These are phyloP conservation scores for Hemicordylus capensis DNA, from an alignment of 2,113 vertebrate genomes.

Conservation along the genomic window DNA sequence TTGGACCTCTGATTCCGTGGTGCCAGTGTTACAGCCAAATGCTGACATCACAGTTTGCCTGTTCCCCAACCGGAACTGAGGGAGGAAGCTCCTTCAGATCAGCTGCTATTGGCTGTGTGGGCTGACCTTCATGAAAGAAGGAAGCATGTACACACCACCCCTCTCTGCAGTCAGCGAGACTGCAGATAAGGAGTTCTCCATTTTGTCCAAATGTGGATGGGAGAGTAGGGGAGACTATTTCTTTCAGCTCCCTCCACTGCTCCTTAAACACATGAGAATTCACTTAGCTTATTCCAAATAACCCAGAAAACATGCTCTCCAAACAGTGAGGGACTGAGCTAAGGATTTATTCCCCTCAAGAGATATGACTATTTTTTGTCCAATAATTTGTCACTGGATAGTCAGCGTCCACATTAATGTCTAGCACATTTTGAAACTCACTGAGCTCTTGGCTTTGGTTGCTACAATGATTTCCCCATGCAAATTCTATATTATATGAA, in stretches of 20 bases:
- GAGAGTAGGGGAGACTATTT: too few species aligned
- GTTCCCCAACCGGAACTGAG: too few species aligned
- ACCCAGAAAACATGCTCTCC: background rate
- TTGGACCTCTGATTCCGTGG: too few species aligned
- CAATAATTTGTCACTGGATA: background rate
- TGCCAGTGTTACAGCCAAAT: too few species aligned
- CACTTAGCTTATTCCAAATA: background rate
- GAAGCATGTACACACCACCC: too few species aligned
- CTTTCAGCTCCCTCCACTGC: background rate
- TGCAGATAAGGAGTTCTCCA: too few species aligned
- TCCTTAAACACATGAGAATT: background rate
- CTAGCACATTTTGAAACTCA: background rate
- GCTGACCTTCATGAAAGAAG: too few species aligned
- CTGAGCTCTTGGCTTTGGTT: background rate
- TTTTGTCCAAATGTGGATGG: too few species aligned
- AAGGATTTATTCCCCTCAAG: background rate
- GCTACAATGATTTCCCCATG: background rate
- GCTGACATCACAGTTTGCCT: too few species aligned
- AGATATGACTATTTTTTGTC: background rate
- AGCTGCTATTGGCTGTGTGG: too few species aligned
- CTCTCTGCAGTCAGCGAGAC: too few species aligned
- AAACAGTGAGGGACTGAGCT: background rate
- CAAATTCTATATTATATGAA: background rate
- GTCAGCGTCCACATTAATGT: background rate
- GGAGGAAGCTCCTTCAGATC: too few species aligned